Evolutionary conservation across 1,140 invertebrate species (phyloP).

Genomic region (Mamestra configurata): DNA sequence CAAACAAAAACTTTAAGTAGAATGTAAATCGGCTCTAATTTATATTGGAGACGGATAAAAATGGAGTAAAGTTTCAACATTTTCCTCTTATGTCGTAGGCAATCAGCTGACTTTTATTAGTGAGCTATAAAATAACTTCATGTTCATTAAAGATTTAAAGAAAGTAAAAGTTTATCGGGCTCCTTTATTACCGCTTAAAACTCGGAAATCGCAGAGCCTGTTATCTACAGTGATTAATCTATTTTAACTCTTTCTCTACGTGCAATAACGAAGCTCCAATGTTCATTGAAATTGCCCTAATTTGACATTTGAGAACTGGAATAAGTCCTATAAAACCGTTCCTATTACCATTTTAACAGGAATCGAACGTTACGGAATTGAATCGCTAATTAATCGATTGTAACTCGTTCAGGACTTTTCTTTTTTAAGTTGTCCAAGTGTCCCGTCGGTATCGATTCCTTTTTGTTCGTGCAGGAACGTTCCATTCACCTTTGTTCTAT

Average conservation of each 20-base stretch:
- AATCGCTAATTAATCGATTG: constrained; percentile 36
- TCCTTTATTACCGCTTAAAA: constrained; percentile 20
- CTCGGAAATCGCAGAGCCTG: constrained; percentile 9
- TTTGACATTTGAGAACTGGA: constrained; percentile 19
- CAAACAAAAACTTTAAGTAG: constrained; percentile 16
- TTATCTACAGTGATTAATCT: constrained; percentile 34
- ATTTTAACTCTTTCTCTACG: constrained; percentile 16
- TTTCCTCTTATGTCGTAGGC: background rate
- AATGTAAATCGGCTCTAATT: constrained; percentile 4
- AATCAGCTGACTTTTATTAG: background rate
- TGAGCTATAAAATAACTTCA: background rate
- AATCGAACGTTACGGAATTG: constrained; percentile 24
- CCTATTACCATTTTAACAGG: constrained; percentile 39
- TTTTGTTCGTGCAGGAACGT: constrained; percentile 10
- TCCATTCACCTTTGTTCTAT: constrained; percentile 1
- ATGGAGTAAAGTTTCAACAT: background rate
- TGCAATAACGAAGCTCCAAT: background rate
- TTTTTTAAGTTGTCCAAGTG: background rate
- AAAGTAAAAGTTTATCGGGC: background rate
- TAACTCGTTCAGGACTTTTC: background rate
- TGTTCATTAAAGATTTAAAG: constrained; percentile 3
- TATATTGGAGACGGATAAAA: constrained; percentile 23
- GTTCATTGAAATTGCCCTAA: constrained; percentile 19
- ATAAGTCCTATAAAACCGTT: constrained; percentile 37
- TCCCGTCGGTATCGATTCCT: constrained; percentile 16